These are phyloP conservation scores for Pluvianellus socialis DNA, from an alignment of 2,113 vertebrate genomes.

Conservation along the genomic window DNA sequence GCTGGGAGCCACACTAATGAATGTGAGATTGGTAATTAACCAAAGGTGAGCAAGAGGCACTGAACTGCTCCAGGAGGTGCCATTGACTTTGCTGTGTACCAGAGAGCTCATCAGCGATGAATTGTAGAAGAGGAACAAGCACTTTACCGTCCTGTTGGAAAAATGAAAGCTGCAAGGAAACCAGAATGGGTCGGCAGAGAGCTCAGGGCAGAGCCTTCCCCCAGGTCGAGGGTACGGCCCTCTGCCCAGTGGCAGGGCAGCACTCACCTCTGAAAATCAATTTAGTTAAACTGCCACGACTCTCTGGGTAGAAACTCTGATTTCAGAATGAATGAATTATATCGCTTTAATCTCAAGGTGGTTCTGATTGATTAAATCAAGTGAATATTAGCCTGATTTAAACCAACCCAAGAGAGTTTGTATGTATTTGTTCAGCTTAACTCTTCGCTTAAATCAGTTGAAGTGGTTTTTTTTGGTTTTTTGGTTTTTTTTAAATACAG, in stretches of 20 bases:
- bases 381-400: background rate
- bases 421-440: background rate
- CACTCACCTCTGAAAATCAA: fast-evolving
- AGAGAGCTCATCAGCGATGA: fast-evolving
- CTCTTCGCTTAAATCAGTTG: background rate
- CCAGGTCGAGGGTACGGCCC: too few relatives aligned
- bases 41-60: background rate
- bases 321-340: background rate
- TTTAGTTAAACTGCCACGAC: background rate
- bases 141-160: background rate
- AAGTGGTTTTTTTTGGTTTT: background rate
- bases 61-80: background rate
- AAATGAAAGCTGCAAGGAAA: background rate
- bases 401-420: background rate
- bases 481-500: background rate
- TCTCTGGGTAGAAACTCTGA: background rate
- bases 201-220: background rate
- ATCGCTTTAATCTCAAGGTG: background rate
- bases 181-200: fast-evolving
- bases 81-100: background rate
- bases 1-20: background rate
- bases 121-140: background rate
- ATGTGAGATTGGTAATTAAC: background rate
- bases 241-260: background rate
- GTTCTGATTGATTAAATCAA: background rate